Conservation (phyloP, 1,140 invertebrate species). For the Cyphomyrmex costatus region DNA sequence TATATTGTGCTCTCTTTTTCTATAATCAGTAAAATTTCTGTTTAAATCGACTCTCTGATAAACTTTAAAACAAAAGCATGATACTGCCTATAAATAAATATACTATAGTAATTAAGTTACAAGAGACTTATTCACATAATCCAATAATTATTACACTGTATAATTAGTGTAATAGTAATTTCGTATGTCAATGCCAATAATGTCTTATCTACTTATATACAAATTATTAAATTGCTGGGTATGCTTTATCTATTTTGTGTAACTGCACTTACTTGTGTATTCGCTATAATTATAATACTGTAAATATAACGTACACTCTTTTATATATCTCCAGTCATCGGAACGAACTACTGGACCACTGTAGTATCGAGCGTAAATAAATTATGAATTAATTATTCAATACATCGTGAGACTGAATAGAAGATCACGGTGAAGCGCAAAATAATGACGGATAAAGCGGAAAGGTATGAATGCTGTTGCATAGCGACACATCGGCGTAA, state of each 20-base stretch:
- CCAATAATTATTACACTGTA: neutral
- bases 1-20: too few species aligned
- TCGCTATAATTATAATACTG: constrained; percentile 18
- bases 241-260: neutral
- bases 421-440: constrained; percentile 34
- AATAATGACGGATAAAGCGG: constrained; percentile 53
- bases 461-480: constrained; percentile 35
- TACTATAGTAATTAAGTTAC: neutral
- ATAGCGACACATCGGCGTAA: constrained; percentile 40
- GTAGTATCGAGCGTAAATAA: constrained; percentile 17
- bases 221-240: neutral
- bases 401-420: constrained; percentile 28
- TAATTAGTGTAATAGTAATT: neutral
- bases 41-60: neutral
- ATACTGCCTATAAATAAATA: neutral
- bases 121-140: neutral
- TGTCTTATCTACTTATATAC: neutral
- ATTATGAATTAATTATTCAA: constrained; percentile 11
- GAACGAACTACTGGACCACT: constrained; percentile 28
- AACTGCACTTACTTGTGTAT: neutral
- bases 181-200: neutral
- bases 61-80: neutral
- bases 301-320: neutral
- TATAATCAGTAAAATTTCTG: neutral
- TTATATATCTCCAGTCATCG: constrained; percentile 20